Percentiles rank a stretch among this genome's conserved stretches.
These are phyloP conservation scores for Clytia hemisphaerica DNA, from an alignment of 30 jellyfish, hydroid and myxozoan genomes.

Conservation along the genomic window DNA sequence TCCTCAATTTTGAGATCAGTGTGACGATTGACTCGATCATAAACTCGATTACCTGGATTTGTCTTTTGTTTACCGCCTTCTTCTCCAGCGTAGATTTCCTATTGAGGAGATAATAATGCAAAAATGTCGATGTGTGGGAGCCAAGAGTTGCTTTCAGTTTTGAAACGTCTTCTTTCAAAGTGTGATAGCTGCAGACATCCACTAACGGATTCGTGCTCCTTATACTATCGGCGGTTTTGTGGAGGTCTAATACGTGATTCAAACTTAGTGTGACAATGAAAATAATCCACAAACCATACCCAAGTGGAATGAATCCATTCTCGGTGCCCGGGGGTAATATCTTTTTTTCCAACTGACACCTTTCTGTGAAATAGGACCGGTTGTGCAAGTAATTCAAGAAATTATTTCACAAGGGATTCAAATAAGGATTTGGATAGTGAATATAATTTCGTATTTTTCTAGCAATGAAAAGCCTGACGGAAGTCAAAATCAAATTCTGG, in stretches of 20 bases:
- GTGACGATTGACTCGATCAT: conserved; percentile 57
- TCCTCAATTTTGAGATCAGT: conserved; percentile 57
- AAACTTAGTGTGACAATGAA: too few species aligned
- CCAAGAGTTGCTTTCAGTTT: conserved; percentile 59
- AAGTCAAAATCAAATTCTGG: background rate
- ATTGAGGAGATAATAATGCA: background rate
- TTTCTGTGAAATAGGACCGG: too few species aligned
- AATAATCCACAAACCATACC: too few species aligned
- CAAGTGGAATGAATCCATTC: too few species aligned
- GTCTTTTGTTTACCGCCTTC: conserved; percentile 60
- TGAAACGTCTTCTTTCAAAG: conserved; percentile 62
- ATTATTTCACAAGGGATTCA: background rate
- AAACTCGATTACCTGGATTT: conserved; percentile 45
- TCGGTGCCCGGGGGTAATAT: too few species aligned
- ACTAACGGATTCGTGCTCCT: too few species aligned
- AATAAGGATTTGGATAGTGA: too few species aligned
- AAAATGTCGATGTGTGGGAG: background rate
- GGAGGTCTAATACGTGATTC: too few species aligned
- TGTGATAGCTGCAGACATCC: too few species aligned
- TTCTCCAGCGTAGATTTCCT: conserved; percentile 77
- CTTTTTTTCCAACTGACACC: too few species aligned
- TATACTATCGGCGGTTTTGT: too few species aligned
- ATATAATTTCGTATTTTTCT: too few species aligned
- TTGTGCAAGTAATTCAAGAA: background rate
- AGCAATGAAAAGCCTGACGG: background rate